These are phyloP conservation scores for Heliornis fulica DNA, from an alignment of 2,113 vertebrate species.

Conservation along the genomic window DNA sequence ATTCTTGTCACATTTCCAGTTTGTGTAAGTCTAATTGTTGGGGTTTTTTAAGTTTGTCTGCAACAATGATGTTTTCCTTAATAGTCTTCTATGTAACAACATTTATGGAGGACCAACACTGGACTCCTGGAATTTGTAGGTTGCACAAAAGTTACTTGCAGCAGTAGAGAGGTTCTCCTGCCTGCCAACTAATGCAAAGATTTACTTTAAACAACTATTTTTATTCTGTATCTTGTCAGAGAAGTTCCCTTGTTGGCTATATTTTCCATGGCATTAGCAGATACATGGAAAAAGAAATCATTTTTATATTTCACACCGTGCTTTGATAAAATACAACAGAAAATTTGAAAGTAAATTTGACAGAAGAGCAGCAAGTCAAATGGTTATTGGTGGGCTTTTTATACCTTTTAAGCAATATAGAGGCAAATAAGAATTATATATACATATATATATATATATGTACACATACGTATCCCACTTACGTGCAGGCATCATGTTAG, in stretches of 20 bases:
- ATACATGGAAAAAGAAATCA: not conserved
- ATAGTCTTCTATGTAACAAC: not conserved
- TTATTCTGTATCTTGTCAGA: not conserved
- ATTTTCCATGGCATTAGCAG: not conserved
- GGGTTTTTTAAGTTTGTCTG: not conserved
- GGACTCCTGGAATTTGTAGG: not conserved
- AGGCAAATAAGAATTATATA: not conserved
- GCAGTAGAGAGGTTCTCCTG: not conserved
- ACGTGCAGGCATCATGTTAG: rapidly evolving
- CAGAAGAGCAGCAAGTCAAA: not conserved
- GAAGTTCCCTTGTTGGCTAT: not conserved
- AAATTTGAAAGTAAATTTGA: not conserved
- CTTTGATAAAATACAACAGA: not conserved
- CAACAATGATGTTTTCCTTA: not conserved
- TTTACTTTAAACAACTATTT: not conserved
- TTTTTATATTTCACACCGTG: not conserved
- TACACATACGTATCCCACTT: not conserved
- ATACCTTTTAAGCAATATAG: not conserved
- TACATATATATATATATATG: not conserved
- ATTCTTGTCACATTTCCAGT: not conserved
- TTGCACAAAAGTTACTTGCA: not conserved
- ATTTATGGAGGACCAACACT: not conserved
- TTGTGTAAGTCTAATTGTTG: not conserved
- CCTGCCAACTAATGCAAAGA: not conserved
- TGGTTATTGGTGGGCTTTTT: not conserved